Conservation (phyloP, 2,113 vertebrate species). For the Vombatus ursinus region DNA sequence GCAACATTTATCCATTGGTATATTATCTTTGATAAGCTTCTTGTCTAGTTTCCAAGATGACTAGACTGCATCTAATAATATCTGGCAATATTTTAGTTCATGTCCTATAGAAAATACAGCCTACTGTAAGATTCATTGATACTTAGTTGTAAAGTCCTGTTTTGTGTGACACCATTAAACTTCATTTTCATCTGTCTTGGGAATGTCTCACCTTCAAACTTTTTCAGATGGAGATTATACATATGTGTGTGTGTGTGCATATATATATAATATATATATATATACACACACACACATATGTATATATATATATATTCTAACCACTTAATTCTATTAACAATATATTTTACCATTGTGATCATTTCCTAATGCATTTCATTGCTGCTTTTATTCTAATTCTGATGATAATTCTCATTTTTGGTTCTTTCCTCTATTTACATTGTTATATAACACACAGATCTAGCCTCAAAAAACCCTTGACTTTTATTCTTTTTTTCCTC, state of each 20-base stretch:
- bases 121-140: not conserved
- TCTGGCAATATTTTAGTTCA: not conserved
- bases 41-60: no score
- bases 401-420: not conserved
- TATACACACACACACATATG: no score
- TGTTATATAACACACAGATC: not conserved
- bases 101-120: not conserved
- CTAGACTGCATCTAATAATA: not conserved
- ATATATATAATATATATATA: no score
- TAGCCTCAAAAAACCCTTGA: slow-evolving; percentile 44
- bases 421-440: slow-evolving; percentile 24
- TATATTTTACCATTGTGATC: not conserved
- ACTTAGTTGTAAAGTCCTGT: no score
- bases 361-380: not conserved
- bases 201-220: no score
- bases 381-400: slow-evolving; percentile 32
- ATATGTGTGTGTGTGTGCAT: no score
- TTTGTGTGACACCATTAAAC: no score
- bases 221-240: no score
- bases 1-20: not conserved
- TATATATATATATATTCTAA: no score
- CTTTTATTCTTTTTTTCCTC: slow-evolving; percentile 6
- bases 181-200: no score
- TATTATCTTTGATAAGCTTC: not conserved
- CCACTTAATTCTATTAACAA: not conserved